Evolutionary conservation across 2,888 invertebrate genomes (phyloP).

Genomic region (Dolichopus griseipennis): DNA sequence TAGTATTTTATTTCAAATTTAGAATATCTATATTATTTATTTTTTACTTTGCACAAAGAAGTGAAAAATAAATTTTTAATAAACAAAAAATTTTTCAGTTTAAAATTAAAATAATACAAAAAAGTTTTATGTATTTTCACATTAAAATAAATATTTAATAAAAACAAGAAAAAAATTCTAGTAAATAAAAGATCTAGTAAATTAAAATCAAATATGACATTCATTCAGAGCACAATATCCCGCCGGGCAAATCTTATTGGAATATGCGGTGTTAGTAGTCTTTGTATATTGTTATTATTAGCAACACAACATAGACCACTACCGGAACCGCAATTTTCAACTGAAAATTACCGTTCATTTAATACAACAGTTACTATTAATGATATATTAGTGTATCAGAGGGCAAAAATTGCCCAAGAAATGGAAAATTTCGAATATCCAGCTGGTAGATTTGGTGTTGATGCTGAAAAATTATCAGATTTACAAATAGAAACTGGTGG

Average conservation of each 20-base stretch:
- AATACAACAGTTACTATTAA: conserved; percentile 46
- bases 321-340: conserved; percentile 26
- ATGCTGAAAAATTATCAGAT: conserved; percentile 54
- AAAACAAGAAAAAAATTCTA: background rate
- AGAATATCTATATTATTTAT: no score
- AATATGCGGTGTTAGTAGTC: conserved; percentile 41
- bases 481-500: conserved; percentile 62
- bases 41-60: no score
- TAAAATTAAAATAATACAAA: background rate
- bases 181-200: background rate
- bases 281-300: conserved; percentile 42
- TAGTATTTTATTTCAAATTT: no score
- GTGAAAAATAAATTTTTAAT: no score
- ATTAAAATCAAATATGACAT: background rate
- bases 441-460: conserved; percentile 46
- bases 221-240: conserved; percentile 31
- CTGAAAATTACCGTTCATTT: conserved; percentile 25
- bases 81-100: no score
- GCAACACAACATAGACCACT: conserved; percentile 42
- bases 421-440: conserved; percentile 55
- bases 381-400: conserved; percentile 51
- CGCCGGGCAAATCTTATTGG: conserved; percentile 42
- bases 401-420: conserved; percentile 48
- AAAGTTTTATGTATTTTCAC: background rate
- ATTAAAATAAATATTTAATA: background rate